Conservation (phyloP, 1,140 invertebrate species). For the Artemia franciscana region DNA sequence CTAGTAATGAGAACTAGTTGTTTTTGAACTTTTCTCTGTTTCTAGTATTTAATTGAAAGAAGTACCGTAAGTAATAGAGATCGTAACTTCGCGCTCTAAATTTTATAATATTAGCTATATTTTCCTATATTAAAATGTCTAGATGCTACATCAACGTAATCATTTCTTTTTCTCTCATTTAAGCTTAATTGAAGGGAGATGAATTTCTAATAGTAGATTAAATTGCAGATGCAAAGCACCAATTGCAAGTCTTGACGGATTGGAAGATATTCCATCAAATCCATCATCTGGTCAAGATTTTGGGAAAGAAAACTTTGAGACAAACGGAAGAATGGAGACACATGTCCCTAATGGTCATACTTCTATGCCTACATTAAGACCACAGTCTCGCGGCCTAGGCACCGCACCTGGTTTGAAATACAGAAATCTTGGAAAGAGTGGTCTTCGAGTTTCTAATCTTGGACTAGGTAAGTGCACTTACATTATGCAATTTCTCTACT, state of each 20-base stretch:
- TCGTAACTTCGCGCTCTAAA: no score
- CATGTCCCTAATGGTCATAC: conserved; percentile 15
- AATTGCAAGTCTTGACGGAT: conserved; percentile 70
- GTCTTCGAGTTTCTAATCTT: conserved; percentile 69
- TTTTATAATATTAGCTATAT: no score
- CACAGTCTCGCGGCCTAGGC: conserved; percentile 26
- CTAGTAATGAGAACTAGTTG: no score
- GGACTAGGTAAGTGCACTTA: conserved; percentile 48
- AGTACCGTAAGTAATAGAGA: no score
- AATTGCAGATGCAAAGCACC: conserved; percentile 56
- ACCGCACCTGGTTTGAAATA: conserved; percentile 53
- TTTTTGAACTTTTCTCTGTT: no score
- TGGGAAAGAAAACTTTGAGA: background rate
- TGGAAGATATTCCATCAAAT: conserved; percentile 59
- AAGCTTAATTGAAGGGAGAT: no score
- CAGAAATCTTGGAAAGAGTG: conserved; percentile 77
- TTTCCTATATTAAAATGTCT: no score
- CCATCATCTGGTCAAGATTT: conserved; percentile 21
- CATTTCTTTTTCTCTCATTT: no score
- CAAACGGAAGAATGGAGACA: conserved; percentile 23
- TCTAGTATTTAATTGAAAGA: no score
- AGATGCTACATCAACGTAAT: no score
- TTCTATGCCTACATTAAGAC: conserved; percentile 8
- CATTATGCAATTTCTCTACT: no score
- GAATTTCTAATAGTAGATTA: no score